Evolutionary conservation across 2,888 invertebrate genomes (phyloP).

Genomic region (Alloplasta piceator): DNA sequence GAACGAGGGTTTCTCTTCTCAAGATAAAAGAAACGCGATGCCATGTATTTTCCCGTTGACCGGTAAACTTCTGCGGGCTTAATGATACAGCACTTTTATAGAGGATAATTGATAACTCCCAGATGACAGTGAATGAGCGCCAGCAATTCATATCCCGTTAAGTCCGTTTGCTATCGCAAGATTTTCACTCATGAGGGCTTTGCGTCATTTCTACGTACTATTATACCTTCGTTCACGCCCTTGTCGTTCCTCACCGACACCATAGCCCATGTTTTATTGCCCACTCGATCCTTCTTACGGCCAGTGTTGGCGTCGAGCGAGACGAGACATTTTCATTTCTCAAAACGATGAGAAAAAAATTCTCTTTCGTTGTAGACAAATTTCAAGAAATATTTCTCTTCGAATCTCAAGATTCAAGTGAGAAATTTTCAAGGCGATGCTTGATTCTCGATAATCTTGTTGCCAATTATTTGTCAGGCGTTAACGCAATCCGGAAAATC

Average conservation of each 20-base stretch:
- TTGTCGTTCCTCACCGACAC: constrained; percentile 52
- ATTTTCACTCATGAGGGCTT: constrained; percentile 67
- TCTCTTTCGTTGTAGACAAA: not conserved
- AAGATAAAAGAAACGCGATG: constrained; percentile 2
- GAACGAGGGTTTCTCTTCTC: not conserved
- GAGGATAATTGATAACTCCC: constrained; percentile 53
- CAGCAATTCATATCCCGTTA: constrained; percentile 54
- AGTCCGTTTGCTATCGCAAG: constrained; percentile 64
- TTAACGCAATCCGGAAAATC: too few species aligned
- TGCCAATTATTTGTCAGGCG: too few species aligned
- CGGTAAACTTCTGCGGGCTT: constrained; percentile 1
- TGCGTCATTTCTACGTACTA: constrained; percentile 50
- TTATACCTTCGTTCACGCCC: constrained; percentile 9
- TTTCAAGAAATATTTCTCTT: not conserved
- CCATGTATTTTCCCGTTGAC: constrained; percentile 20
- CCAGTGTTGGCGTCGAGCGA: not conserved
- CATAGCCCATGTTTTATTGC: constrained; percentile 72
- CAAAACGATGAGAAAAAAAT: not conserved
- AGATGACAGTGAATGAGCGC: constrained; percentile 57
- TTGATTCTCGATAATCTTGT: too few species aligned
- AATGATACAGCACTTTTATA: constrained; percentile 34
- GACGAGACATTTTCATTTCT: too few species aligned
- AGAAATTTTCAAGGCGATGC: too few species aligned
- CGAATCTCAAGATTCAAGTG: too few species aligned
- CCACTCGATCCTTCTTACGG: constrained; percentile 76